Percentiles rank a stretch among this genome's conserved stretches.
Evolutionary conservation across 2,888 invertebrate genomes (phyloP).

Genomic region (Monopis laevigella): DNA sequence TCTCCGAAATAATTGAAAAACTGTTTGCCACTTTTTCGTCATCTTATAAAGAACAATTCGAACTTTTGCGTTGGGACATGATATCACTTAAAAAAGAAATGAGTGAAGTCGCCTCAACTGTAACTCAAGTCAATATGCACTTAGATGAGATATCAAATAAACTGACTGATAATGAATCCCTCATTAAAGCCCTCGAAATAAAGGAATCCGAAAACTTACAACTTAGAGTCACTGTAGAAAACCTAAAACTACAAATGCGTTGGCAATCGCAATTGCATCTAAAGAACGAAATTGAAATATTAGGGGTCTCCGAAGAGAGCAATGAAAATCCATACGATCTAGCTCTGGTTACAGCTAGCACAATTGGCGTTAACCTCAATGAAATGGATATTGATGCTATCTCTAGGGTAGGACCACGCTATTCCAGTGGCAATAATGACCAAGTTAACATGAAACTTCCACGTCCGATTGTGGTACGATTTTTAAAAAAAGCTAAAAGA

Average conservation of each 20-base stretch:
- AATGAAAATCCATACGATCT: constrained; percentile 20
- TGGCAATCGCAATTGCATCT: constrained; percentile 16
- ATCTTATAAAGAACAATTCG: too few species aligned
- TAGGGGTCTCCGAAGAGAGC: constrained; percentile 17
- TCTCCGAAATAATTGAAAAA: too few species aligned
- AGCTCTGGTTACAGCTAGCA: constrained; percentile 14
- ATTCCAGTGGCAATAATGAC: not conserved
- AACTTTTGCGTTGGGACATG: not conserved
- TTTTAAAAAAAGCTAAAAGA: constrained; percentile 18
- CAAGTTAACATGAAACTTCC: constrained; percentile 6
- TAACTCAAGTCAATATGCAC: not conserved
- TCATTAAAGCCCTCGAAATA: not conserved
- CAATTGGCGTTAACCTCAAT: constrained; percentile 18
- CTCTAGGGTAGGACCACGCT: constrained; percentile 16
- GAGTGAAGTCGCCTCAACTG: not conserved
- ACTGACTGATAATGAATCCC: not conserved
- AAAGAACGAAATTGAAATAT: constrained; percentile 20
- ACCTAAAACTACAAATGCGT: constrained; percentile 16
- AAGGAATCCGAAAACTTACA: constrained; percentile 1
- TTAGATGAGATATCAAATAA: not conserved
- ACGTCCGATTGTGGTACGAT: constrained; percentile 19
- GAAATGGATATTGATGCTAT: constrained; percentile 20
- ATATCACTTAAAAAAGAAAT: not conserved
- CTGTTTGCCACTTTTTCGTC: too few species aligned
- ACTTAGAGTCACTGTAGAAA: constrained; percentile 12